These are phyloP conservation scores for Hestina assimilis DNA, from an alignment of 1,140 invertebrate genomes.

Conservation along the genomic window DNA sequence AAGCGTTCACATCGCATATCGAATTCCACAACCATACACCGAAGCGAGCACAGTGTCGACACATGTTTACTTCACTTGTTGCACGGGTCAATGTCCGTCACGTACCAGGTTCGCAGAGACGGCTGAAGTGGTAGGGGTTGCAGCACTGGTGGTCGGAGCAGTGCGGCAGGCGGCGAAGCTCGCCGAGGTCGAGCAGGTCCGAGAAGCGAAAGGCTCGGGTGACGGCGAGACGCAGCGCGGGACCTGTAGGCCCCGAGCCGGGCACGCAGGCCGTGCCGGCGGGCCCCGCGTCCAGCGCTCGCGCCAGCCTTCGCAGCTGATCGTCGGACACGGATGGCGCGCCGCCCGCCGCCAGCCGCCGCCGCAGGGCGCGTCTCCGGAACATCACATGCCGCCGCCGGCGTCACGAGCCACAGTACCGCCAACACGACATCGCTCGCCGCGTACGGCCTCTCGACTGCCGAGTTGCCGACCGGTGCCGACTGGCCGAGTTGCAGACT, in stretches of 20 bases:
- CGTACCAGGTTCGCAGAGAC: constrained; percentile 87
- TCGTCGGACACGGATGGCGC: constrained; percentile 51
- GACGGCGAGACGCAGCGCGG: constrained; percentile 48
- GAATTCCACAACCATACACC: constrained; percentile 2
- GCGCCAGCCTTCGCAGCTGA: constrained; percentile 48
- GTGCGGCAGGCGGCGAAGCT: constrained; percentile 84
- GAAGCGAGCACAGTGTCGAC: constrained; percentile 25
- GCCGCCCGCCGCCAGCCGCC: constrained; percentile 64
- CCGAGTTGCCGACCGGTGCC: constrained; percentile 20
- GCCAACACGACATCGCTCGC: constrained; percentile 44
- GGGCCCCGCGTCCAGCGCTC: constrained; percentile 55
- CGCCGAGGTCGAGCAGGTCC: constrained; percentile 80
- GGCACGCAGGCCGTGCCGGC: constrained; percentile 50
- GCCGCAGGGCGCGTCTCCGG: constrained; percentile 69
- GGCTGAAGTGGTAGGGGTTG: constrained; percentile 91
- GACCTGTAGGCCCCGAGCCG: constrained; percentile 29
- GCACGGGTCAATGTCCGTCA: constrained; percentile 42
- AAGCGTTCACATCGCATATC: neutral
- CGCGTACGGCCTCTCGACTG: constrained; percentile 55
- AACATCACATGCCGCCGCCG: constrained; percentile 65
- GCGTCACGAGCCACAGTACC: constrained; percentile 40
- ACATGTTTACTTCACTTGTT: constrained; percentile 60
- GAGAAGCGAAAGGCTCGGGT: constrained; percentile 86
- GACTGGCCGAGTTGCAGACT: constrained; percentile 26
- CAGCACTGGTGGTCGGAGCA: constrained; percentile 84